Evolutionary conservation across 2,888 invertebrate species (phyloP).

Genomic region (Celastrina argiolus): DNA sequence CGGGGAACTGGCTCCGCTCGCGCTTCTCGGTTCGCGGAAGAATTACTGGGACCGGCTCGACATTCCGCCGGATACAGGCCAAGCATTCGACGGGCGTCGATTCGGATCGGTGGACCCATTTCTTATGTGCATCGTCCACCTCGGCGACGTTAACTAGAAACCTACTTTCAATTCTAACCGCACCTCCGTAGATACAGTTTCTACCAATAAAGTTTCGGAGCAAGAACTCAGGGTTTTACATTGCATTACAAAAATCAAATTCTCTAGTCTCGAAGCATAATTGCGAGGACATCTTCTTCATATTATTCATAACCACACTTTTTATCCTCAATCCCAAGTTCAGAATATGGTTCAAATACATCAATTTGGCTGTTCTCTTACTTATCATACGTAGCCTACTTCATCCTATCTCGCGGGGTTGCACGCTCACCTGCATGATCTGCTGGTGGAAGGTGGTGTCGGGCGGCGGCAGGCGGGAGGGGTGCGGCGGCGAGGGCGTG

Average conservation of each 20-base stretch:
- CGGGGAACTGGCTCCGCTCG: constrained; percentile 45
- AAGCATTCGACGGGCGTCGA: not conserved
- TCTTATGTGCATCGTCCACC: not conserved
- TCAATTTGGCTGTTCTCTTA: too few species aligned
- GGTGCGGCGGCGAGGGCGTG: constrained; percentile 71
- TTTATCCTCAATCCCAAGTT: too few species aligned
- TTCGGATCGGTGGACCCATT: not conserved
- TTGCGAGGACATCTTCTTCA: too few species aligned
- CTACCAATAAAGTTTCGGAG: too few species aligned
- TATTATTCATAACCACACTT: too few species aligned
- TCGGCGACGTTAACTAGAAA: not conserved
- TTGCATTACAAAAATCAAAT: too few species aligned
- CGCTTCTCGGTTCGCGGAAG: constrained; percentile 10
- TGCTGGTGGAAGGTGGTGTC: constrained; percentile 82
- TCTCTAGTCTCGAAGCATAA: too few species aligned
- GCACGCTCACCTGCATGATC: constrained; percentile 79
- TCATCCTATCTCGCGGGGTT: not conserved
- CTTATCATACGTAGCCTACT: too few species aligned
- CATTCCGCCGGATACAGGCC: not conserved
- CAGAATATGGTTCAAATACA: too few species aligned
- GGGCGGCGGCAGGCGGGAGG: constrained; percentile 73
- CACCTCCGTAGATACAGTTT: too few species aligned
- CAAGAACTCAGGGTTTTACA: too few species aligned
- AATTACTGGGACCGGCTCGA: not conserved
- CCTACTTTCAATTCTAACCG: too few species aligned